Percentiles rank a stretch among this genome's conserved stretches.
Conservation (phyloP, 2,113 vertebrate genomes). For the Athene noctua region DNA sequence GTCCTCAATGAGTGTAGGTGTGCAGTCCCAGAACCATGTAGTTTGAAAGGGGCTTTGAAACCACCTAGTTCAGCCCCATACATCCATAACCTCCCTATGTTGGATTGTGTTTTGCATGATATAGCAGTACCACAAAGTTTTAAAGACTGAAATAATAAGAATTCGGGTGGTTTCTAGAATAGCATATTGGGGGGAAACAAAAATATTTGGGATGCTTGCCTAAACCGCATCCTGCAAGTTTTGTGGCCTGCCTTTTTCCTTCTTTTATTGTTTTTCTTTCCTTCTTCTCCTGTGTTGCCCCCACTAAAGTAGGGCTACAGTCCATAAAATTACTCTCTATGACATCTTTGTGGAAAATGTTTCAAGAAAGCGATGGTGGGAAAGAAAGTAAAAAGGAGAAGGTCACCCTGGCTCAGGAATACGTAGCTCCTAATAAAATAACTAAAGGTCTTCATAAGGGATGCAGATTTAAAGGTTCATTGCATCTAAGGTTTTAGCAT, state of each 20-base stretch:
- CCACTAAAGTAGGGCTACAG: not conserved
- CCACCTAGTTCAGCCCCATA: not conserved
- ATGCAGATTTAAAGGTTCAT: not conserved
- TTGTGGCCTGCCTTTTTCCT: not conserved
- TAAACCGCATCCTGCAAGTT: not conserved
- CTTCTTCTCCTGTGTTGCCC: not conserved
- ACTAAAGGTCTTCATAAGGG: not conserved
- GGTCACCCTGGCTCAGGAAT: not conserved
- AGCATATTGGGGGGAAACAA: not conserved
- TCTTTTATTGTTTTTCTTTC: not conserved
- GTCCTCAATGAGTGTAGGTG: not conserved
- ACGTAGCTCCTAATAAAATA: not conserved
- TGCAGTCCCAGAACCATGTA: not conserved
- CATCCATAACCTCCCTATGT: not conserved
- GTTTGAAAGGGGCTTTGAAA: not conserved
- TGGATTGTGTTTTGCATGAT: fast-evolving
- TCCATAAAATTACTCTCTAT: not conserved
- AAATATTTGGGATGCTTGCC: not conserved
- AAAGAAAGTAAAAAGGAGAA: not conserved
- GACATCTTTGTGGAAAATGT: not conserved
- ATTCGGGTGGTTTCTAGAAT: not conserved
- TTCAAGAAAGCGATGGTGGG: not conserved
- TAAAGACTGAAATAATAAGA: not conserved
- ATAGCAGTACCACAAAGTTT: not conserved
- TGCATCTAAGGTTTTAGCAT: not conserved